A percentile compares a stretch with the other conserved stretches of the same genome.
These are phyloP conservation scores for Heliangelus exortis DNA, from an alignment of 2,797 vertebrate genomes.

Conservation along the genomic window DNA sequence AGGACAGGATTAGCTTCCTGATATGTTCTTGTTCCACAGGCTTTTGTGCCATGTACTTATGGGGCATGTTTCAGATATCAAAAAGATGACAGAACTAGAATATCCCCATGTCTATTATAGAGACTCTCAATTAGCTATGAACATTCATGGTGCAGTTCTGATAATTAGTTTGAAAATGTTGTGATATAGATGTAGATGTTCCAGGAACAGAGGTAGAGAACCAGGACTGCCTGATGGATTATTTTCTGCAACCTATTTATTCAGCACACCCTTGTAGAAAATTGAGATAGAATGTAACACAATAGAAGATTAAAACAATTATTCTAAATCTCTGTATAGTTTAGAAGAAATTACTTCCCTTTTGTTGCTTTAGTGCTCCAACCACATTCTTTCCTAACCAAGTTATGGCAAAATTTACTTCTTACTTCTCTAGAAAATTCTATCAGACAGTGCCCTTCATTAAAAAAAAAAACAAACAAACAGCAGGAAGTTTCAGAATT, in stretches of 20 bases:
- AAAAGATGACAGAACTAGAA: background rate
- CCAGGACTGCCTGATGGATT: slow-evolving; percentile 36
- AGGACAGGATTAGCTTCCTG: background rate
- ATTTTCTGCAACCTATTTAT: slow-evolving; percentile 29
- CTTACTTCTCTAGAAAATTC: background rate
- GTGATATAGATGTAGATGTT: background rate
- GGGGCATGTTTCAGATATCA: background rate
- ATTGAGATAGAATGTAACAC: background rate
- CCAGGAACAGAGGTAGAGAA: background rate
- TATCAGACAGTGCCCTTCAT: background rate
- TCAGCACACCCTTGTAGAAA: background rate
- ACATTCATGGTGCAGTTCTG: background rate
- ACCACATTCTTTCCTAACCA: background rate
- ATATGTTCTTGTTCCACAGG: background rate
- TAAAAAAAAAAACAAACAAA: background rate
- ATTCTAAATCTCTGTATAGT: background rate
- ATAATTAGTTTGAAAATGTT: slow-evolving; percentile 10
- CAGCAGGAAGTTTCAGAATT: background rate
- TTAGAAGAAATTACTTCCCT: slow-evolving; percentile 14
- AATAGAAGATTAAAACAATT: background rate
- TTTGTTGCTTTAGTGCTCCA: background rate
- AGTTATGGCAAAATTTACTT: background rate
- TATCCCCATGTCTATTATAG: background rate
- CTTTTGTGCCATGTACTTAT: background rate
- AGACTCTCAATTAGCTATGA: background rate